These are phyloP conservation scores for Catharus bicknelli DNA, from an alignment of 2,113 vertebrate species.

Conservation along the genomic window DNA sequence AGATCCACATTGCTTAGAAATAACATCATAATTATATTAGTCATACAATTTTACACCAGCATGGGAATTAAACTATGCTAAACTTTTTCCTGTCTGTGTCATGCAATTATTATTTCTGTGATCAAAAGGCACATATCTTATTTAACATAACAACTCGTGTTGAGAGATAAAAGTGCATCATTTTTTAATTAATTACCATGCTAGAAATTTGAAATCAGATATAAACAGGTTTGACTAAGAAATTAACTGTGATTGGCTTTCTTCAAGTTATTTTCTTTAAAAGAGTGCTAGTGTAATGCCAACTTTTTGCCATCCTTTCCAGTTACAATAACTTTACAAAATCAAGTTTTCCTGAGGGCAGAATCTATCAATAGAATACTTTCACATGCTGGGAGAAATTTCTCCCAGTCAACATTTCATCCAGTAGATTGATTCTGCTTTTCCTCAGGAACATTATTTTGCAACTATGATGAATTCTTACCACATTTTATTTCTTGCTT, in stretches of 20 bases:
- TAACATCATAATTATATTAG: neutral
- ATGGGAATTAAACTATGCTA: neutral
- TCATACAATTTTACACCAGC: neutral
- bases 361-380: neutral
- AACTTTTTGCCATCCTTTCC: neutral
- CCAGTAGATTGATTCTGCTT: neutral
- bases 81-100: neutral
- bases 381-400: neutral
- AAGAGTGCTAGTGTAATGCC: neutral
- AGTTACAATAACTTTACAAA: neutral
- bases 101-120: neutral
- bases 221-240: neutral
- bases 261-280: neutral
- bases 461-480: neutral
- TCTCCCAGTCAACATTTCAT: neutral
- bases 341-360: neutral
- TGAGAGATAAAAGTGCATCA: neutral
- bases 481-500: neutral
- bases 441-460: neutral
- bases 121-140: neutral
- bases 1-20: neutral
- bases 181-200: neutral
- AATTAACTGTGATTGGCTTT: neutral
- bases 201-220: neutral
- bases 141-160: neutral